Evolutionary conservation across 2,113 vertebrate genomes (phyloP).

Genomic region (Tragulus kanchil): DNA sequence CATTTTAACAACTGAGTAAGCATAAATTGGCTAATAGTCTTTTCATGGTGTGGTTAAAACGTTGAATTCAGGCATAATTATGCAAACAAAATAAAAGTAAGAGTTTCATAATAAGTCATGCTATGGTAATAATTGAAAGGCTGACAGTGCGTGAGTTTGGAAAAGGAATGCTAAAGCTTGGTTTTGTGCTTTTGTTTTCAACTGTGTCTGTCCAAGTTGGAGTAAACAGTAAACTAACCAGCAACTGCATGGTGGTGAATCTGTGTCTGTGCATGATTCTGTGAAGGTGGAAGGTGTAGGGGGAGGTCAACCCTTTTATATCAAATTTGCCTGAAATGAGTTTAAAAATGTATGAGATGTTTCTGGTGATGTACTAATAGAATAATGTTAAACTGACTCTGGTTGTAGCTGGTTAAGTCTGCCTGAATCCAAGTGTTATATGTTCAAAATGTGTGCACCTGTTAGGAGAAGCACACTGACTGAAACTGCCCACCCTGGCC

Average conservation of each 20-base stretch:
- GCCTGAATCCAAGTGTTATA: not conserved
- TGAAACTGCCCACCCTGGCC: too few relatives aligned
- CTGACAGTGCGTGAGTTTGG: not conserved
- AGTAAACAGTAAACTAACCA: not conserved
- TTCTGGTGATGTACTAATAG: not conserved
- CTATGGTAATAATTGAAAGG: conserved; percentile 13
- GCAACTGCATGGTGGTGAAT: not conserved
- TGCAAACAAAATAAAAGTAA: conserved; percentile 64
- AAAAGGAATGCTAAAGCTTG: conserved; percentile 7
- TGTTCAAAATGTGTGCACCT: not conserved
- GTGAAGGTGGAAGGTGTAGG: not conserved
- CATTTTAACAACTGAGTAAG: conserved; percentile 11
- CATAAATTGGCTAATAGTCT: conserved; percentile 1
- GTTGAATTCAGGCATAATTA: conserved; percentile 47
- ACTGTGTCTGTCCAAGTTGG: not conserved
- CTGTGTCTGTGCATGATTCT: not conserved
- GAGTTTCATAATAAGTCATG: conserved; percentile 58
- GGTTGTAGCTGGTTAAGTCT: not conserved
- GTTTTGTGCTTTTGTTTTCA: conserved; percentile 46
- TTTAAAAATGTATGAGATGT: not conserved
- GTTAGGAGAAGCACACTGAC: not conserved
- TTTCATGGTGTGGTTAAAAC: not conserved
- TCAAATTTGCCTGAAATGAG: not conserved
- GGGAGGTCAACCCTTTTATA: not conserved
- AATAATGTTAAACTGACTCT: not conserved